Percentiles rank a stretch among this genome's conserved stretches.
phyloP scores from a whole-genome alignment of 2,797 vertebrate species.

The Sparidentex hasta region DNA sequence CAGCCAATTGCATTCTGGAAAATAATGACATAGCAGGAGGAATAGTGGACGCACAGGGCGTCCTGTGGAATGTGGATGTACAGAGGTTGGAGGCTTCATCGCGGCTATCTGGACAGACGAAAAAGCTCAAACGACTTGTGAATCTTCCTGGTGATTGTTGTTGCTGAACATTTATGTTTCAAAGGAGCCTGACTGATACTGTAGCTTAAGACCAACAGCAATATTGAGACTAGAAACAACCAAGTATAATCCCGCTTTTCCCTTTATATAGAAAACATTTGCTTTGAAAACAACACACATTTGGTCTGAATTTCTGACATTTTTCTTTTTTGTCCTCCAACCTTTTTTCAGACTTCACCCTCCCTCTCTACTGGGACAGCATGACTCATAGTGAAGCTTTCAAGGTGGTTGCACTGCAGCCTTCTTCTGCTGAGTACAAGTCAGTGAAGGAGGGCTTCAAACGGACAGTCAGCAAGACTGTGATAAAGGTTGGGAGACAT shows the following conservation, averaged over 20 bases:
- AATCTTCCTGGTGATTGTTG: slow-evolving; percentile 58
- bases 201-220: neutral
- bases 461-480: slow-evolving; percentile 29
- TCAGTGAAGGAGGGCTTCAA: slow-evolving; percentile 61
- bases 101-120: rapidly evolving
- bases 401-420: slow-evolving; percentile 40
- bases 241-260: no score
- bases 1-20: slow-evolving; percentile 71
- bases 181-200: neutral
- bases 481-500: slow-evolving; percentile 64
- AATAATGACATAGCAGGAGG: neutral
- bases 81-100: slow-evolving; percentile 30
- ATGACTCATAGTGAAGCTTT: slow-evolving; percentile 36
- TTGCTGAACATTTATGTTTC: neutral
- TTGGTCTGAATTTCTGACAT: neutral
- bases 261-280: no score
- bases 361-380: slow-evolving; percentile 79
- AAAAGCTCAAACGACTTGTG: slow-evolving; percentile 68
- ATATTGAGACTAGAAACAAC: neutral
- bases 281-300: neutral
- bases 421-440: slow-evolving; percentile 63
- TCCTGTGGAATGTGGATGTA: slow-evolving; percentile 57
- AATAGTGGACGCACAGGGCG: slow-evolving; percentile 59
- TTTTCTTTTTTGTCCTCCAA: neutral
- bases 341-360: slow-evolving; percentile 65